These are phyloP conservation scores for Elephantulus edwardii DNA, from an alignment of 2,113 vertebrate genomes.

Conservation along the genomic window DNA sequence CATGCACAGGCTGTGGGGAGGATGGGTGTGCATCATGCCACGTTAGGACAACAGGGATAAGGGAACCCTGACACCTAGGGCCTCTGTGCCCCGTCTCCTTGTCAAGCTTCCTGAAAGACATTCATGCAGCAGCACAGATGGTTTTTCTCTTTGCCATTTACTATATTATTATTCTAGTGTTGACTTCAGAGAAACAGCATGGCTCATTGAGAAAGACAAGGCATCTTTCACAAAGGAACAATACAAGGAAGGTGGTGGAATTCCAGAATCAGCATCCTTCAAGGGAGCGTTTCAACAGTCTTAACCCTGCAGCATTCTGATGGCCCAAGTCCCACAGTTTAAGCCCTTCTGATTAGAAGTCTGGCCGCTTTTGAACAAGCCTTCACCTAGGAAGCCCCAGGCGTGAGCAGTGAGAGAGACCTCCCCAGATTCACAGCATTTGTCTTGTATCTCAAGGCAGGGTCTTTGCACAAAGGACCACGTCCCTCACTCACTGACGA, in stretches of 20 bases:
- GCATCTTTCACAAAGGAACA: slow-evolving; percentile 79
- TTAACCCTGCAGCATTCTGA: slow-evolving; percentile 65
- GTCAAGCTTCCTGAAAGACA: slow-evolving; percentile 80
- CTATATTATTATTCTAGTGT: slow-evolving; percentile 84
- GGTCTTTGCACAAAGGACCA: no score
- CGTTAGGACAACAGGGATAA: no score
- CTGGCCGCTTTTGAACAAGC: no score
- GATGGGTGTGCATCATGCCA: no score
- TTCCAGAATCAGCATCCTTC: slow-evolving; percentile 67
- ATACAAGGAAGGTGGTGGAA: slow-evolving; percentile 70
- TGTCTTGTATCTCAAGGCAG: no score
- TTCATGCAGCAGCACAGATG: slow-evolving; percentile 76
- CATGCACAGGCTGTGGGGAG: no score
- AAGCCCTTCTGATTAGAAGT: no score
- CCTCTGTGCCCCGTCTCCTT: slow-evolving; percentile 37
- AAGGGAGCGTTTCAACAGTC: slow-evolving; percentile 70
- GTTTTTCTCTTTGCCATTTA: slow-evolving; percentile 86
- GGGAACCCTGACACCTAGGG: background rate
- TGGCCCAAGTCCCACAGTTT: background rate
- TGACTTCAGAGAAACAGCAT: slow-evolving; percentile 78
- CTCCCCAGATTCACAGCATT: no score
- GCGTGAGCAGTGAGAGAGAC: no score
- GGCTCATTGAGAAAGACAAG: slow-evolving; percentile 78
- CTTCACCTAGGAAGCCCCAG: no score
- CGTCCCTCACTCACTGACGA: slow-evolving; percentile 74